A percentile compares a stretch with the other conserved stretches of the same genome.
These are phyloP conservation scores for Cottoperca gobio DNA, from an alignment of 2,797 vertebrate genomes.

Conservation along the genomic window DNA sequence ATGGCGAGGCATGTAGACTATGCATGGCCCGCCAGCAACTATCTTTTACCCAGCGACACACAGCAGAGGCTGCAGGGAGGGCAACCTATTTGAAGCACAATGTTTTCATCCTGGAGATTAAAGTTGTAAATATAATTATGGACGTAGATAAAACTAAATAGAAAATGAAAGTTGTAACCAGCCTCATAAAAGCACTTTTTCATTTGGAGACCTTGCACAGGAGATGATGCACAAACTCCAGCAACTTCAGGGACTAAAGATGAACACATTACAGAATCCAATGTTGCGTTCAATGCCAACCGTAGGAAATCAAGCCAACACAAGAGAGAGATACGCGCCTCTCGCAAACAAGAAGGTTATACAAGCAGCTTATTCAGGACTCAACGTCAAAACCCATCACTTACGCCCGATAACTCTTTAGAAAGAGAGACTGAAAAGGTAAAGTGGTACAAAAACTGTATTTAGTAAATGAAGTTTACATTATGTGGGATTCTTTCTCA, in stretches of 20 bases:
- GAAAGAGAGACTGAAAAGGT: neutral
- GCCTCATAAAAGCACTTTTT: neutral
- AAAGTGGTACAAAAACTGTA: neutral
- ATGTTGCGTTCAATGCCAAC: neutral
- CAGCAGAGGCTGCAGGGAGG: constrained; percentile 14
- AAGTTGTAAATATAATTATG: neutral
- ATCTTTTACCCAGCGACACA: constrained; percentile 21
- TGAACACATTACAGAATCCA: no score
- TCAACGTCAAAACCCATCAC: no score
- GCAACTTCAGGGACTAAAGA: no score
- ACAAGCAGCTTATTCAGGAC: no score
- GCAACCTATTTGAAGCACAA: constrained; percentile 7
- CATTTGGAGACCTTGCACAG: neutral
- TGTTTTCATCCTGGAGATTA: constrained; percentile 4
- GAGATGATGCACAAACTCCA: neutral
- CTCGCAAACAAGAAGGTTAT: neutral
- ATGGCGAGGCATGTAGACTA: constrained; percentile 63
- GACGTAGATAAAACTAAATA: neutral
- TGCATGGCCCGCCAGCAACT: constrained; percentile 34
- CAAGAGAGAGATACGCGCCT: neutral
- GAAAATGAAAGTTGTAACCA: no score
- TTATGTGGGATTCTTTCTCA: neutral
- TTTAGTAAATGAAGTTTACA: neutral
- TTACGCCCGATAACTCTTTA: no score
- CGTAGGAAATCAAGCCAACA: neutral